Base-by-base conservation (phyloP, 2,113 vertebrate genomes). In the Syngnathoides biaculeatus region DNA sequence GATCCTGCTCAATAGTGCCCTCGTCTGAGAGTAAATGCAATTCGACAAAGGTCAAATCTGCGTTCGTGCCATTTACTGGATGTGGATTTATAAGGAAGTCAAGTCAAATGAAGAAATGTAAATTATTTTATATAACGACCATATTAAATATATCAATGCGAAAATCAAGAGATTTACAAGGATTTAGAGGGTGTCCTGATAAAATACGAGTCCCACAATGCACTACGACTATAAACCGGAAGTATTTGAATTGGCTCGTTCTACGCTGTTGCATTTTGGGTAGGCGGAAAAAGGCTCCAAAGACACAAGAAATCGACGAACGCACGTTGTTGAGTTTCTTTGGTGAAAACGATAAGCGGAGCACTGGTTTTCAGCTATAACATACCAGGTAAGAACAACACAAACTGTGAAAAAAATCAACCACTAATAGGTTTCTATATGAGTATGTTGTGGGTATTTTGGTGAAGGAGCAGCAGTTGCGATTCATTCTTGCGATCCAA, bases 251-350 rank as follows among this genome's bases (percentile, higher is more conserved):
- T 67, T 39, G 68, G 17, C 56, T 11, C 0, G 1, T 11, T 71
- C 55, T 13, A 84, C 80, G 80, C 4, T 11, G 30, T 39, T 19
- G 87, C 81, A 87, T 90, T 88, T 73, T 89, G 89, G 89, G 86
- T 73, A 87, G 53, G 63, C 82, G 87, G 85, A 88, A 89, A 84
- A 87, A 68, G 73, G 75, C 80, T 80, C 75, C 78, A 77, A 81
- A 71, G 39, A 13, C 17, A 39, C 10, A 30, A 6, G 5, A 67
- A 55, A 74, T 4, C 81, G 78, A 70, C 75, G 8, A 24, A 0
- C 15, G 77, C 87, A 90, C 85, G 87, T 88, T 89, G 85, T 22
- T 7, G 19, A 12, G 2, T 50, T 15, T 4, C 1, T 19, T 2
- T 24, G 26, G 24, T 67, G 39, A 50, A 61, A 79, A 55, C 24